Evolutionary conservation across 2,797 vertebrate genomes (phyloP), one percentile per base, ranked within the genome.

Genomic region (Loriculus beryllinus): DNA sequence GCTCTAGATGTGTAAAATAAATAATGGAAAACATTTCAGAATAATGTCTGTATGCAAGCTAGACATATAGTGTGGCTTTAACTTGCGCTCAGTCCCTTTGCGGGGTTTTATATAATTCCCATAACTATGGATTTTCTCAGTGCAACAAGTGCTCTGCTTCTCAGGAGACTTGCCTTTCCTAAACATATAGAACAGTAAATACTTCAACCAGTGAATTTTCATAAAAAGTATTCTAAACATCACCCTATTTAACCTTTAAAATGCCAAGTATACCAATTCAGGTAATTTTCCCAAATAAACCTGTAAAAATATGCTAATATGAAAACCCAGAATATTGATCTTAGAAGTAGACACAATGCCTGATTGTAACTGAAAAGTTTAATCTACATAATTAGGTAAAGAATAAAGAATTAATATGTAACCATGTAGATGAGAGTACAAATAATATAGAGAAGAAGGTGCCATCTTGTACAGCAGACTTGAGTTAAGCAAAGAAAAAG

Each of bases 1-100:
- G 47, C 63, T 84, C 86, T 79, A 69, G n/a, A 67, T 49, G 16
- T 49, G 12, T 70, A 89, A 88, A 96, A 86, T 52, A 94, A 86
- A 86, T 92, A 84, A 67, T 23, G 26, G 40, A 90, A 95, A 94
- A 22, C 29, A 14, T 85, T 92, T 78, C 68, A 60, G 48, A 90
- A 42, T 68, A 62, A 84, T 65, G 26, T 10, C 33, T 67, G 6
- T 91, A 26, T 80, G 39, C 75, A 31, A 84, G 26, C 21, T 51
- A 71, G 59, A 68, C 37, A 31, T 89, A 82, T 8, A 35, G 28
- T 35, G 65, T 23, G 18, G 14, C 19, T 95, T 42, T 82, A 59
- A 82, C 62, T 80, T 19, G 3, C 19, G 16, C 49, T 57, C 6
- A 63, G 33, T 15, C 26, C 26, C 78, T 94, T 52, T 35, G 14